A percentile compares a stretch with the other conserved stretches of the same genome.
Conservation (phyloP, 1,140 invertebrate species). For the Heliothis subflexa region DNA sequence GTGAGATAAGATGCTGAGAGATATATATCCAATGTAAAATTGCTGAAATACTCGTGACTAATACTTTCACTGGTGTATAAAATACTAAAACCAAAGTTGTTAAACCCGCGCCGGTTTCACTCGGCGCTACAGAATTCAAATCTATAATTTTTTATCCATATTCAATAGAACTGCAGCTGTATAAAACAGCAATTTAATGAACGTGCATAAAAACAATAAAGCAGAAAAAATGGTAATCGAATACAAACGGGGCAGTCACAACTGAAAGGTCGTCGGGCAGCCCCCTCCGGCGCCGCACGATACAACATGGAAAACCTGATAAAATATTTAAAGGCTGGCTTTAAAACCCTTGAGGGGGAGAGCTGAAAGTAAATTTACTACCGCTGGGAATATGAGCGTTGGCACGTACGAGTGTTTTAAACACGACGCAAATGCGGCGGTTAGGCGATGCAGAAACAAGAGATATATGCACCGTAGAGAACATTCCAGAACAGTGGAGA, state of each 20-base stretch:
- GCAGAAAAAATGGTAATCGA: slow-evolving; percentile 60
- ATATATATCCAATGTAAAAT: background rate
- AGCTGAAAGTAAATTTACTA: slow-evolving; percentile 71
- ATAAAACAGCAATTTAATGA: slow-evolving; percentile 38
- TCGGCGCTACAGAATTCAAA: background rate
- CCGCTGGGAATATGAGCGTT: slow-evolving; percentile 68
- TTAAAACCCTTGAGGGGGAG: slow-evolving; percentile 74
- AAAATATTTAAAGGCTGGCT: slow-evolving; percentile 79
- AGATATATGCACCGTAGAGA: slow-evolving; percentile 45
- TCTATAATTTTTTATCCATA: slow-evolving; percentile 37
- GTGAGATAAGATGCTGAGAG: too few species aligned
- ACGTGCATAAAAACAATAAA: slow-evolving; percentile 48
- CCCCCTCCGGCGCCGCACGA: slow-evolving; percentile 77
- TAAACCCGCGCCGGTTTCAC: slow-evolving; percentile 10
- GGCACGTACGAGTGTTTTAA: slow-evolving; percentile 62
- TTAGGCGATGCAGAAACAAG: slow-evolving; percentile 54
- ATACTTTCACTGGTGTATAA: background rate
- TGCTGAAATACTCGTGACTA: background rate
- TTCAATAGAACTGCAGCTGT: slow-evolving; percentile 29
- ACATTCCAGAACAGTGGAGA: slow-evolving; percentile 43
- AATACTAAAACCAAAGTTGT: background rate
- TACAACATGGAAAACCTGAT: slow-evolving; percentile 76
- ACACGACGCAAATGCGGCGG: slow-evolving; percentile 58
- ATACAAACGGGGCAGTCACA: slow-evolving; percentile 69
- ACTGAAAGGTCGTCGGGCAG: slow-evolving; percentile 63